These are phyloP conservation scores for Drosophila borealis DNA, from an alignment of 2,888 invertebrate genomes.

Conservation along the genomic window DNA sequence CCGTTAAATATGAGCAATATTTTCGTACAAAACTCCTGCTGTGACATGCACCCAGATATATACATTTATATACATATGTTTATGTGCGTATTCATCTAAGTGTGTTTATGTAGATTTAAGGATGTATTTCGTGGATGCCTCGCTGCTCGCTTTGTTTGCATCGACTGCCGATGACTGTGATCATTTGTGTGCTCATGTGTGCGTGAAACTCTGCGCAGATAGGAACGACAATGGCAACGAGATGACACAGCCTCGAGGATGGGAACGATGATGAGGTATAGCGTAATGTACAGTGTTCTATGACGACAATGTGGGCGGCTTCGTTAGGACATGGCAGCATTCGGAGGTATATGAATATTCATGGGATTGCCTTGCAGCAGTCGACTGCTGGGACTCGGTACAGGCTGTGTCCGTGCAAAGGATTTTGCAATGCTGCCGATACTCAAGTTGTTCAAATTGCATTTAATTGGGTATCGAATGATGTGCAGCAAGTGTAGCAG, in stretches of 20 bases:
- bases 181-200: conserved; percentile 59
- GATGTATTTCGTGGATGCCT: conserved; percentile 42
- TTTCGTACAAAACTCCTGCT: conserved; percentile 8
- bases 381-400: conserved; percentile 7
- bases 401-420: conserved; percentile 4
- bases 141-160: conserved; percentile 53
- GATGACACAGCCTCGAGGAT: conserved; percentile 5
- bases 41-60: conserved; percentile 15
- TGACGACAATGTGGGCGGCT: neutral
- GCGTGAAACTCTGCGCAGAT: conserved; percentile 55
- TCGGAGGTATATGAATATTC: conserved; percentile 40
- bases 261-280: no score
- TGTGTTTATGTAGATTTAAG: conserved; percentile 33
- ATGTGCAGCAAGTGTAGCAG: conserved; percentile 20
- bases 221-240: conserved; percentile 23
- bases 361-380: conserved; percentile 17
- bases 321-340: no score
- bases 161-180: conserved; percentile 53
- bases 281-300: neutral
- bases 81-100: neutral
- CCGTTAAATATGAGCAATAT: neutral
- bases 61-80: neutral
- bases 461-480: conserved; percentile 38
- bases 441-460: conserved; percentile 27
- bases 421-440: conserved; percentile 10